Evolutionary conservation across 2,888 invertebrate genomes (phyloP).

Genomic region (Micropterix aruncella): DNA sequence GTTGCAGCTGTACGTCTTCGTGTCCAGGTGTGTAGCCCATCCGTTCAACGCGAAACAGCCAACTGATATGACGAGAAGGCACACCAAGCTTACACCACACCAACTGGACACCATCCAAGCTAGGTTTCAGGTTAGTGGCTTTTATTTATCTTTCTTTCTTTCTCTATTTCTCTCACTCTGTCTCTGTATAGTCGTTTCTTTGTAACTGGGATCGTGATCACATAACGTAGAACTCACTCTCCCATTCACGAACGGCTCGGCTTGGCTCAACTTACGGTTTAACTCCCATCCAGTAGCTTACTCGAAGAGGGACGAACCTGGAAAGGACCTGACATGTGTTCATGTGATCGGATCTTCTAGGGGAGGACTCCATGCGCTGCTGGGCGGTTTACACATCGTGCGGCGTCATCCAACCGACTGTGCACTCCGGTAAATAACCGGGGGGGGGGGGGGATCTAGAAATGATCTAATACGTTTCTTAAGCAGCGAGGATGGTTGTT

Average conservation of each 20-base stretch:
- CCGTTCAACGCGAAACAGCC: constrained; percentile 99
- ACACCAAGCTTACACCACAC: constrained; percentile 91
- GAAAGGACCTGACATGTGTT: too few relatives aligned
- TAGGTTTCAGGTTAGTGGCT: constrained; percentile 69
- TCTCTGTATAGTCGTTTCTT: constrained; percentile 1
- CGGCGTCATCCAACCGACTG: too few relatives aligned
- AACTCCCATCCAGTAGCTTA: too few relatives aligned
- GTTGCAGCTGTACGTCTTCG: constrained; percentile 95
- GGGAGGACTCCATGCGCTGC: too few relatives aligned
- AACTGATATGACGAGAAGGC: constrained; percentile 92
- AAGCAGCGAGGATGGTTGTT: too few relatives aligned
- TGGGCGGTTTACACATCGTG: too few relatives aligned
- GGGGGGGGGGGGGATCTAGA: too few relatives aligned
- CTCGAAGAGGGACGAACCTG: too few relatives aligned
- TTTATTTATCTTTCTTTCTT: constrained; percentile 1
- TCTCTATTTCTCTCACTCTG: not conserved
- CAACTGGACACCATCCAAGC: constrained; percentile 89
- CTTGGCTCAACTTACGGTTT: too few relatives aligned
- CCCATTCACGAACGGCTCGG: constrained; percentile 6
- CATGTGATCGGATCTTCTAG: too few relatives aligned
- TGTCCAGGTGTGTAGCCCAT: constrained; percentile 94
- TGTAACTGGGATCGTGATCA: constrained; percentile 6
- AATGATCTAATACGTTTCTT: too few relatives aligned
- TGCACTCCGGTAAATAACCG: too few relatives aligned
- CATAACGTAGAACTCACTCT: constrained; percentile 5